Evolutionary conservation across 2,113 vertebrate species (phyloP).

Genomic region (Grallaria varia): DNA sequence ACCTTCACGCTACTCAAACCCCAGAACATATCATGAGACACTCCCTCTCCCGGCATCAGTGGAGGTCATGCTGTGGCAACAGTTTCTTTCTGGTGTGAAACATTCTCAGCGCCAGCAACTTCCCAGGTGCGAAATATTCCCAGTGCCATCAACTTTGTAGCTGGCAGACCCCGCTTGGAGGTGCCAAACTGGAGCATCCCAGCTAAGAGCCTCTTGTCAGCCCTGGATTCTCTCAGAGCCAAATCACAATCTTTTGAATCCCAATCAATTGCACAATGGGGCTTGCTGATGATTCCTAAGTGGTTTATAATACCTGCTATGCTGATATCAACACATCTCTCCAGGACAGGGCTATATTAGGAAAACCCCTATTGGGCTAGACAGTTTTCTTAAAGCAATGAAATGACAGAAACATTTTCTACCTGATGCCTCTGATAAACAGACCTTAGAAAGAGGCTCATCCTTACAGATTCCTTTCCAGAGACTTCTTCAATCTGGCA

Average conservation of each 20-base stretch:
- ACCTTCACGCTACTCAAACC: background rate
- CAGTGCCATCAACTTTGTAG: background rate
- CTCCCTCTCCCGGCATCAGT: background rate
- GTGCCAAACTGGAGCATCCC: slow-evolving; percentile 2
- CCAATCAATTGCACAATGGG: slow-evolving; percentile 27
- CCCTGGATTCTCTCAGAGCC: background rate
- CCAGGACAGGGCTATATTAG: slow-evolving; percentile 17
- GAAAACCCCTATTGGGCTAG: slow-evolving; percentile 22
- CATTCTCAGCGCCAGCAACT: background rate
- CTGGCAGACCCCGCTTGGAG: background rate
- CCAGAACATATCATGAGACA: background rate
- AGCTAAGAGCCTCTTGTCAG: slow-evolving; percentile 23
- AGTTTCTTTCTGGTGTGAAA: background rate
- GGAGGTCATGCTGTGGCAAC: background rate
- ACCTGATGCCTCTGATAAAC: background rate
- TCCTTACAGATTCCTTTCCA: background rate
- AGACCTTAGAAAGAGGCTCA: background rate
- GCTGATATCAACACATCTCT: slow-evolving; percentile 40
- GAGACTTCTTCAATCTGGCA: background rate
- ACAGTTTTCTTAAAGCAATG: background rate
- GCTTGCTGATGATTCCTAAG: slow-evolving; percentile 32
- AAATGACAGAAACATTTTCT: slow-evolving; percentile 26
- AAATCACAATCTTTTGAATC: slow-evolving; percentile 39
- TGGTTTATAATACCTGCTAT: slow-evolving; percentile 49
- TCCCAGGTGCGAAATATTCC: background rate